These are phyloP conservation scores for Lissocephala sabroskyi DNA, from an alignment of 2,888 invertebrate genomes.

Conservation along the genomic window DNA sequence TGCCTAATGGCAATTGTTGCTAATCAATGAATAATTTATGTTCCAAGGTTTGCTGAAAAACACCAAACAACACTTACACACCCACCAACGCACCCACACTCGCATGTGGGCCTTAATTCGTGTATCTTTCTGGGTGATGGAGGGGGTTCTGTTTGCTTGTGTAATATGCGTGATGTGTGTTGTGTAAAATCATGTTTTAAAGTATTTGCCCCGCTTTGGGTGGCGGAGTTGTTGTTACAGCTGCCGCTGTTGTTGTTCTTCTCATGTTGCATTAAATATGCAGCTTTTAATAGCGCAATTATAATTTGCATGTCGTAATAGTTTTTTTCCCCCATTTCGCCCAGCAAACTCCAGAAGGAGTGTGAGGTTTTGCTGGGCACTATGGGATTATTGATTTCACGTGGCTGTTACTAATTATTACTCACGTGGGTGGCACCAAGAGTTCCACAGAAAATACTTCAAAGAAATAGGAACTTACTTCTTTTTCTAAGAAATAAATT, in stretches of 20 bases:
- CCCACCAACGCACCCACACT: constrained; percentile 8
- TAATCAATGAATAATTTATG: constrained; percentile 68
- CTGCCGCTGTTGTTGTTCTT: constrained; percentile 17
- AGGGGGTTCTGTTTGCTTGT: too few relatives aligned
- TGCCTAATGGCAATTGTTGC: constrained; percentile 65
- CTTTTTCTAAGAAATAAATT: too few relatives aligned
- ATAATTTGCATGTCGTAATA: constrained; percentile 62
- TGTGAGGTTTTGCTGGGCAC: too few relatives aligned
- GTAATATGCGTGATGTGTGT: constrained; percentile 7
- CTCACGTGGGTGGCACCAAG: too few relatives aligned
- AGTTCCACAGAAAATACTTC: too few relatives aligned
- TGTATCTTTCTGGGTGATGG: background rate
- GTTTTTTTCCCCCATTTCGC: too few relatives aligned
- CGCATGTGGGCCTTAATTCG: background rate
- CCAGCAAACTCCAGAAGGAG: too few relatives aligned
- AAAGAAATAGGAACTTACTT: too few relatives aligned
- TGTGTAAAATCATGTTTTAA: constrained; percentile 33
- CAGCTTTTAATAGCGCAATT: constrained; percentile 63
- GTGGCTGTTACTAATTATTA: too few relatives aligned
- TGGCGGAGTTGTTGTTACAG: constrained; percentile 12
- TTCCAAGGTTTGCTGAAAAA: constrained; percentile 41
- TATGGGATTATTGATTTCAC: too few relatives aligned
- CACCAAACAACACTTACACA: constrained; percentile 13
- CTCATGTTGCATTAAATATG: constrained; percentile 56
- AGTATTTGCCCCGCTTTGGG: constrained; percentile 33